Base-by-base conservation (phyloP, 53 echinoderm and acorn worm species). In the Holothuria leucospilota region DNA sequence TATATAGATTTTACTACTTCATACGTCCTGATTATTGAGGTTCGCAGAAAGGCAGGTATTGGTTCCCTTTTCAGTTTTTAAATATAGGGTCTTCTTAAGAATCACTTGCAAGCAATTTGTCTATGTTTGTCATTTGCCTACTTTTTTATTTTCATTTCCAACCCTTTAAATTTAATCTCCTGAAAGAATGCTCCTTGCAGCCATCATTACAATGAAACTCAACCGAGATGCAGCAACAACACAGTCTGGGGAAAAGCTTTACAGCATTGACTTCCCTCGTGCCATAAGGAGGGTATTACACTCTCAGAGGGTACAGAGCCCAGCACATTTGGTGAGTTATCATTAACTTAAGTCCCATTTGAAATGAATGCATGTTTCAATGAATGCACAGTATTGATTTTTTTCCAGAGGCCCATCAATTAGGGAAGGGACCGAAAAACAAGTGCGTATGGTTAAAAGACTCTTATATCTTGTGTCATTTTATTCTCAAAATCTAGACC, bases 181-280 rank as follows among this genome's bases (percentile, higher is more conserved):
- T 39, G 39, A 29, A 13, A 82, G 83, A 66, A 5, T 82, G 39
- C 65, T 82, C 24, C 83, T 82, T 40, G 66, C 83, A 24, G 83
- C 83, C 30, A 18, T 82, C 83, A 82, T 24, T 82, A 66, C 49
- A 82, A 82, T 34, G 64, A 40, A 82, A 82, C 29, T 34, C 8
- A 39, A 39, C 41, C 21, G 83, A 82, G 14, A 38, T 13, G 23
- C 21, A 21, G 66, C 64, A 13, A 60, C 65, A 13, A 82, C 83
- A 42, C 39, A 82, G 46, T 15, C 27, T 7, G 83, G 83, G 13
- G 46, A n/a, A 13, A n/a, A 42, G 46, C n/a, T 1, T 20, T 83
- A 66, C 20, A 28, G 24, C 23, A 65, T 83, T 24, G 41, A 41
- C 38, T 83, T 83, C 46, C 83, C 83, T 13, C 39, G 67, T 40